A percentile compares a stretch with the other conserved stretches of the same genome.
These are phyloP conservation scores for Scomber scombrus DNA, from an alignment of 2,113 vertebrate genomes.

Conservation along the genomic window DNA sequence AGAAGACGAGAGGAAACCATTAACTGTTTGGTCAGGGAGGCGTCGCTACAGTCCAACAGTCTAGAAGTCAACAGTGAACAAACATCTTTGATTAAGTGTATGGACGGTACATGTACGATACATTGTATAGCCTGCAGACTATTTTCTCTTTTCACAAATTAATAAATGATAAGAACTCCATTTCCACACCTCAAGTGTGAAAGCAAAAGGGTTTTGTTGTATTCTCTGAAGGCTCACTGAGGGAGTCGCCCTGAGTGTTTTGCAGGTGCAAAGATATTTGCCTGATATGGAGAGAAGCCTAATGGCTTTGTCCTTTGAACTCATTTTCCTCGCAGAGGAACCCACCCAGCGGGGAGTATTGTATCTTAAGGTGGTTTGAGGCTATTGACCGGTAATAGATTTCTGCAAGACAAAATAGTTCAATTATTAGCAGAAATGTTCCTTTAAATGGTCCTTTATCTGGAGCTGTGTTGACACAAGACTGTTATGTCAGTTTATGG, in stretches of 20 bases:
- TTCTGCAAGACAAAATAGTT: conserved; percentile 26
- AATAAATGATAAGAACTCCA: conserved; percentile 38
- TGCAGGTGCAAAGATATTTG: conserved; percentile 58
- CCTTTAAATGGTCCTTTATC: conserved; percentile 21
- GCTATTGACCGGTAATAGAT: conserved; percentile 17
- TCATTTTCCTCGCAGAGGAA: conserved; percentile 26
- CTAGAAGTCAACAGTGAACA: conserved; percentile 47
- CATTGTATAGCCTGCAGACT: background rate
- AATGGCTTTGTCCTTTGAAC: conserved; percentile 71
- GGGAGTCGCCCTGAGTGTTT: conserved; percentile 50
- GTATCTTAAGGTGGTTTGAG: background rate
- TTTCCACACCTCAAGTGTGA: conserved; percentile 51
- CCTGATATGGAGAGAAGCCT: conserved; percentile 51
- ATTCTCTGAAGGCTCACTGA: conserved; percentile 26
- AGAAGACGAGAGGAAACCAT: conserved; percentile 45
- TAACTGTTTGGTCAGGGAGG: conserved; percentile 73
- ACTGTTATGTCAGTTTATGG: conserved; percentile 18
- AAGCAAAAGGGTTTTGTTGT: conserved; percentile 62
- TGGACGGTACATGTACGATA: background rate
- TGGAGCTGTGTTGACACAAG: conserved; percentile 24
- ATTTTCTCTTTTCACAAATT: conserved; percentile 36
- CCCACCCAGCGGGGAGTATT: conserved; percentile 2
- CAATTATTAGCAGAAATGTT: conserved; percentile 36
- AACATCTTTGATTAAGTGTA: conserved; percentile 58
- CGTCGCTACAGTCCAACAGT: conserved; percentile 7